phyloP scores from a whole-genome alignment of 1,140 invertebrate species.

The Platyura marginata region DNA sequence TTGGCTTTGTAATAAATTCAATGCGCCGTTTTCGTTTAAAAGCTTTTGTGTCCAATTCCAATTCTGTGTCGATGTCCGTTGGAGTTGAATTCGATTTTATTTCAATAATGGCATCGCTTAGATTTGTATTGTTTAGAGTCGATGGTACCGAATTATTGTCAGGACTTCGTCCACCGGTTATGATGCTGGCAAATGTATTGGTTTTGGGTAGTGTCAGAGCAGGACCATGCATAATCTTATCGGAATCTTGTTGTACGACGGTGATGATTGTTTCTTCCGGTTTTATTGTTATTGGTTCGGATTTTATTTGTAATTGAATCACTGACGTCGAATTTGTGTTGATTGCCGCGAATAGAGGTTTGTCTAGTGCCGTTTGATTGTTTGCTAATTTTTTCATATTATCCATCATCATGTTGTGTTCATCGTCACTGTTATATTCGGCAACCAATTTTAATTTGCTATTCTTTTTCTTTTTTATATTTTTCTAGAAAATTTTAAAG shows the following conservation, averaged over 20 bases:
- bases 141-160: background rate
- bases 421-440: background rate
- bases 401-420: no score
- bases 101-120: background rate
- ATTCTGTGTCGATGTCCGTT: background rate
- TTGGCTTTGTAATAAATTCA: conserved; percentile 4
- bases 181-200: conserved; percentile 2
- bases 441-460: background rate
- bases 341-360: background rate
- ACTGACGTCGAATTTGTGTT: background rate
- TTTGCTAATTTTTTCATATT: background rate
- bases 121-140: background rate
- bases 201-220: background rate
- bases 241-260: background rate
- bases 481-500: no score
- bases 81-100: background rate
- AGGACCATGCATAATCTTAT: no score
- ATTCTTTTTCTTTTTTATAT: no score
- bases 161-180: conserved; percentile 1
- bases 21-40: conserved; percentile 22
- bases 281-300: no score
- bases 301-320: background rate
- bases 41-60: conserved; percentile 14
- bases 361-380: background rate
- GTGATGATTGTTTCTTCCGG: no score